Percentiles rank a stretch among this genome's conserved stretches.
Conservation (phyloP, 2,113 vertebrate species). For the Xyrauchen texanus region DNA sequence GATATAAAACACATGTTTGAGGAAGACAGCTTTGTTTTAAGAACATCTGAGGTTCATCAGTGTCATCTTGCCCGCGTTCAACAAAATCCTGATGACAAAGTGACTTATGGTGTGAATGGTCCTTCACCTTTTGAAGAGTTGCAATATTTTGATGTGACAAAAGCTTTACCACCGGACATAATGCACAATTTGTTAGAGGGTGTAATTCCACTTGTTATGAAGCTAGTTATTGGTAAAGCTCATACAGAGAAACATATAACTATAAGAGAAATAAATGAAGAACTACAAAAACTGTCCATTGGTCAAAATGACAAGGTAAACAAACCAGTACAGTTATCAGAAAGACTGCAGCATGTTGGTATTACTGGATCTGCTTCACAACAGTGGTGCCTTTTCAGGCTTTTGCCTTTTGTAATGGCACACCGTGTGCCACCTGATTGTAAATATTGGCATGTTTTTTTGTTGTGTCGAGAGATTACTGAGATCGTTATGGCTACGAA, state of each 20-base stretch:
- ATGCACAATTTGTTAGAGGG: constrained; percentile 50
- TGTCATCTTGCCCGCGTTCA: constrained; percentile 16
- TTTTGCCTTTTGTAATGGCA: too few species aligned
- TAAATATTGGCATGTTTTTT: too few species aligned
- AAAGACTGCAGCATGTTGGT: not conserved
- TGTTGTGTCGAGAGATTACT: too few species aligned
- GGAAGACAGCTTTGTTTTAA: constrained; percentile 27
- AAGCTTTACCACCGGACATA: constrained; percentile 43
- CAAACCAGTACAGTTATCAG: not conserved
- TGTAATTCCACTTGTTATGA: constrained; percentile 29
- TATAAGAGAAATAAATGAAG: constrained; percentile 2
- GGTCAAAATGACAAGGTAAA: not conserved
- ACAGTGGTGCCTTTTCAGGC: too few species aligned
- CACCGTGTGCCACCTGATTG: too few species aligned
- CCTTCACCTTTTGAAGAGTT: constrained; percentile 30
- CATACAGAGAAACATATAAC: constrained; percentile 38
- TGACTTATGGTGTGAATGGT: constrained; percentile 32
- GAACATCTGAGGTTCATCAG: constrained; percentile 41
- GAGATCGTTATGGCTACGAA: too few species aligned
- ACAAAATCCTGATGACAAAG: constrained; percentile 5
- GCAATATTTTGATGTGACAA: constrained; percentile 43
- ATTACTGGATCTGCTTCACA: not conserved
- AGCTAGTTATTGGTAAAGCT: constrained; percentile 40
- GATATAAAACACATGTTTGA: constrained; percentile 33
- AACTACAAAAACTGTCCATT: not conserved